These are phyloP conservation scores for Chaetodon trifasciatus DNA, from an alignment of 2,797 vertebrate genomes.

Conservation along the genomic window DNA sequence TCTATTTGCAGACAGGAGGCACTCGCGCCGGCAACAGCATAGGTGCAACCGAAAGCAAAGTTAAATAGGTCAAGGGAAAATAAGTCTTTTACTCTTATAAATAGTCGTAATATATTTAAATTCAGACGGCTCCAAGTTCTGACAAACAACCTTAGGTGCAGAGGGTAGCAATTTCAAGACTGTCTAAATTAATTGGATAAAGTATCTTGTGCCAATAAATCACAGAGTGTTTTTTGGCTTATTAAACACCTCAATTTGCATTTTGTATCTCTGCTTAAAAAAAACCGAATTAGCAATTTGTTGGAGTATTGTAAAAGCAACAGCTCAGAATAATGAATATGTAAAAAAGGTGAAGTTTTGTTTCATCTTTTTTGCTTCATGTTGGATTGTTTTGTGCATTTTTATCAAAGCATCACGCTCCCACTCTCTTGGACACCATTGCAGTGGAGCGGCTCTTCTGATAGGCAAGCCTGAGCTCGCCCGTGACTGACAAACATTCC, in stretches of 20 bases:
- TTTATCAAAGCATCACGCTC: conserved; percentile 31
- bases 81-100: conserved; percentile 52
- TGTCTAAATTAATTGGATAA: conserved; percentile 45
- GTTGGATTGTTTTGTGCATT: conserved; percentile 25
- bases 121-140: conserved; percentile 29
- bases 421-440: conserved; percentile 26
- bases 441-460: conserved; percentile 11
- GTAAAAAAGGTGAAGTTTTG: conserved; percentile 23
- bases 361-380: conserved; percentile 2
- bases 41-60: conserved; percentile 50
- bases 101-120: conserved; percentile 49
- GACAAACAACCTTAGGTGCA: conserved; percentile 23
- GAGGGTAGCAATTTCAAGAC: conserved; percentile 29
- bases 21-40: conserved; percentile 24
- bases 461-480: conserved; percentile 44
- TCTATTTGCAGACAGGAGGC: conserved; percentile 37
- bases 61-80: conserved; percentile 62
- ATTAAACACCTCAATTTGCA: conserved; percentile 28
- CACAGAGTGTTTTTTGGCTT: conserved; percentile 28
- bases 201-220: conserved; percentile 28
- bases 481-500: conserved; percentile 62
- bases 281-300: conserved; percentile 6
- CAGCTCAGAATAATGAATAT: conserved; percentile 13
- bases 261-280: conserved; percentile 11
- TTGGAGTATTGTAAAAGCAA: conserved; percentile 13